These are phyloP conservation scores for Helicoverpa assulta DNA, from an alignment of 2,888 invertebrate species.

Conservation along the genomic window DNA sequence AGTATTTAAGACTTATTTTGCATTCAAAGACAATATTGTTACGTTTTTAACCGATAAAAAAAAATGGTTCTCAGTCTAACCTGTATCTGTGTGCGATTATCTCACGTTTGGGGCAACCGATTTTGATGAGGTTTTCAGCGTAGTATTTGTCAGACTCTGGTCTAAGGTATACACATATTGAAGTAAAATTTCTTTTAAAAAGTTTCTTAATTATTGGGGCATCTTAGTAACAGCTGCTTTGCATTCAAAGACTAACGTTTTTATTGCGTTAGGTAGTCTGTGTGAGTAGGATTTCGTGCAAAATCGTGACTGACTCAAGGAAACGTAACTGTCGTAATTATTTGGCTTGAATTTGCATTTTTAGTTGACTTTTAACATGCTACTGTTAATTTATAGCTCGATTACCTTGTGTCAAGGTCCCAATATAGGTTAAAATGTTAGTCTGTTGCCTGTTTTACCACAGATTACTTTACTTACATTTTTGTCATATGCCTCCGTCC, in stretches of 20 bases:
- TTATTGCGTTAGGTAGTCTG: conserved; percentile 11
- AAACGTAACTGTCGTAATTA: conserved; percentile 18
- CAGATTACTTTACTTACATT: no score
- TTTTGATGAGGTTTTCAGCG: no score
- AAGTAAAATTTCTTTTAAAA: no score
- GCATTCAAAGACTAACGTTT: conserved; percentile 24
- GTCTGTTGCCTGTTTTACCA: not conserved
- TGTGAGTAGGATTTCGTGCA: conserved; percentile 7
- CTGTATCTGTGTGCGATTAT: no score
- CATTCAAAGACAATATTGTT: conserved; percentile 12
- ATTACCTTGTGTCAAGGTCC: not conserved
- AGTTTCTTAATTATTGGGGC: no score
- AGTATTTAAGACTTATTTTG: conserved; percentile 1
- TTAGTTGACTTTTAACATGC: conserved; percentile 8
- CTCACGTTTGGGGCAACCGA: no score
- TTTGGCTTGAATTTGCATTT: conserved; percentile 19
- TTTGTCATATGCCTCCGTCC: no score
- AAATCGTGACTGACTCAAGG: conserved; percentile 22
- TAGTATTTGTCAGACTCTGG: no score
- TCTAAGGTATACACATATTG: no score
- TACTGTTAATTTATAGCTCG: conserved; percentile 10
- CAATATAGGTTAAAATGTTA: not conserved
- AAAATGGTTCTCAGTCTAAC: no score
- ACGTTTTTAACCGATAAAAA: no score
- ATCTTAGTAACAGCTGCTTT: no score